Base-by-base conservation (phyloP, 2,888 invertebrate genomes). In the Eumacrocentrus americanus region DNA sequence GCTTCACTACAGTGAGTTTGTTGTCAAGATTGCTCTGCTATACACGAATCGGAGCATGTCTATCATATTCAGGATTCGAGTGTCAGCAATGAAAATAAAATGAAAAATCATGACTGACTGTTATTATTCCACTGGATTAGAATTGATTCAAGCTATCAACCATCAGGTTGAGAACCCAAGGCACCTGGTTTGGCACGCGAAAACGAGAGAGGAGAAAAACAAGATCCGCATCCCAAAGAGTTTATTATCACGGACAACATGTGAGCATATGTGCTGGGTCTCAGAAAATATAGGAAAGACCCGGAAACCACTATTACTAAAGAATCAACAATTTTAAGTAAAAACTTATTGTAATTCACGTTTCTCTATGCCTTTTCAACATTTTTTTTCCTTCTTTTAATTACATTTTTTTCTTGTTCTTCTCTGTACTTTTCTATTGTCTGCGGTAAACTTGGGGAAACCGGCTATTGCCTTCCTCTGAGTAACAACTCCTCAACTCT, bases 181-280 rank as follows among this genome's bases (percentile, higher is more conserved):
- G 9, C 9, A 22, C 7, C 16, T 47, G 46, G 57, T 56, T 56
- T 58, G 56, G 59, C 56, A 53, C 56, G 54, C 29, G 52, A 58
- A 53, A 61, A 51, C 46, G 40, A 57, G 52, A 40, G 44, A 58
- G 55, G 29, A 58, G 51, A 54, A 61, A 63, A 63, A 60, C 44
- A 61, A 63, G 58, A 52, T 58, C 22, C 35, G 46, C 11, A 44
- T 44, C 22, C 7, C 11, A 3, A 22, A 22, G 22, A 44, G 44
- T 22, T 44, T 22, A 44, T 44, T 2, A 44, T 5, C 44, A 22
- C 25, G 23, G n/a, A n/a, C n/a, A n/a, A n/a, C n/a, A n/a, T n/a
- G n/a, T n/a, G n/a, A n/a, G n/a, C n/a, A n/a, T n/a, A n/a, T n/a
- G n/a, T n/a, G n/a, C n/a, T n/a, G n/a, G n/a, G n/a, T n/a, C n/a